Evolutionary conservation across 2,888 invertebrate species (phyloP).

Genomic region (Aproaerema taeniolella): DNA sequence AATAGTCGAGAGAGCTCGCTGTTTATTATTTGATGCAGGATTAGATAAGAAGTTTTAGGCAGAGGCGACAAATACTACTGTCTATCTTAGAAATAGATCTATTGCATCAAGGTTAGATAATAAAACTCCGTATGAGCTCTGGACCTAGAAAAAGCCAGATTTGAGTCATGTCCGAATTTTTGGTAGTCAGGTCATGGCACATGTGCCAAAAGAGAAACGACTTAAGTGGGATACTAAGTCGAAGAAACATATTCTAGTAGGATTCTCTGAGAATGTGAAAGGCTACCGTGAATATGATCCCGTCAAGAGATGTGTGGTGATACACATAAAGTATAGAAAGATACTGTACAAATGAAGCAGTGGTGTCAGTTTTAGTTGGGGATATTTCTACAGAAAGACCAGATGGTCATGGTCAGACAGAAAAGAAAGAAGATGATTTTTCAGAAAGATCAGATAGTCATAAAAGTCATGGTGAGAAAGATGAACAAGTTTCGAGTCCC

Average conservation of each 20-base stretch:
- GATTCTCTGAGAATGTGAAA: constrained; percentile 18
- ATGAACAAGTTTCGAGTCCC: too few species aligned
- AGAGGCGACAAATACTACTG: constrained; percentile 20
- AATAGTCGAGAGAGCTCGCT: constrained; percentile 18
- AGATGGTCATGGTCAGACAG: too few species aligned
- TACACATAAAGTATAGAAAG: too few species aligned
- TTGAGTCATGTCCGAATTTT: too few species aligned
- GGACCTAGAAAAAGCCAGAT: constrained; percentile 21
- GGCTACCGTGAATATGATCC: constrained; percentile 20
- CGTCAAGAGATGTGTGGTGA: constrained; percentile 13
- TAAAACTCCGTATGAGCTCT: constrained; percentile 20
- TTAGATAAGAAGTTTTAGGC: constrained; percentile 18
- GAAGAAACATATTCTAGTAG: constrained; percentile 14
- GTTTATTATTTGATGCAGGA: constrained; percentile 21
- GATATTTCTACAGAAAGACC: too few species aligned
- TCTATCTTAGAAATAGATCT: too few species aligned
- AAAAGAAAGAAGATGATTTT: too few species aligned
- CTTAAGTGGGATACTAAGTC: constrained; percentile 19
- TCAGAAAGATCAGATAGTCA: too few species aligned
- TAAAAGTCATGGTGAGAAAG: too few species aligned
- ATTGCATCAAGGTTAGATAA: background rate
- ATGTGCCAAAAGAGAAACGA: constrained; percentile 18
- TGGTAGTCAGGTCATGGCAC: constrained; percentile 21
- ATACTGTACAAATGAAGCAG: too few species aligned
- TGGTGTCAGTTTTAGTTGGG: too few species aligned